A percentile compares a stretch with the other conserved stretches of the same genome.
These are phyloP conservation scores for Calephelis virginiensis DNA, from an alignment of 1,140 invertebrate species.

Conservation along the genomic window DNA sequence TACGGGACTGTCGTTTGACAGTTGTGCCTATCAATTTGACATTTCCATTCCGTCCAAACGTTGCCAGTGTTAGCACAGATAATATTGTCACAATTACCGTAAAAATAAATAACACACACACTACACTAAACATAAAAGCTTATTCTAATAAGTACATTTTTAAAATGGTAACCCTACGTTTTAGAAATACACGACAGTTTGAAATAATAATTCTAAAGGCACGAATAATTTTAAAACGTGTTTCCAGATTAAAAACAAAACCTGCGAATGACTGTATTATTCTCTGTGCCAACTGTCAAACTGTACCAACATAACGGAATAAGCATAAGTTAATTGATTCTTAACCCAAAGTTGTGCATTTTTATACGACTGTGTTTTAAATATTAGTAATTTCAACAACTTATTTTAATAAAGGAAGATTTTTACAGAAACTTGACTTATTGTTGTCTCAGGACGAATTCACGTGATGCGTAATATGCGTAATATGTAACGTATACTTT, in stretches of 20 bases:
- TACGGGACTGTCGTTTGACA: conserved; percentile 51
- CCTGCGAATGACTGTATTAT: not conserved
- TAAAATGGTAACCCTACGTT: conserved; percentile 11
- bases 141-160: conserved; percentile 17
- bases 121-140: conserved; percentile 18
- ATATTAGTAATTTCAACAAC: conserved; percentile 12
- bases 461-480: not conserved
- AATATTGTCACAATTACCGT: conserved; percentile 20
- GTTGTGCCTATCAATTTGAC: conserved; percentile 44
- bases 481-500: not conserved
- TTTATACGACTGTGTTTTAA: conserved; percentile 6
- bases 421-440: not conserved
- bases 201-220: conserved; percentile 7
- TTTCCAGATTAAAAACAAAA: not conserved
- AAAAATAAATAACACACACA: conserved; percentile 20
- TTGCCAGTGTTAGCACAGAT: conserved; percentile 20
- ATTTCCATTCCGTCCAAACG: conserved; percentile 30
- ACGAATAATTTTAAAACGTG: conserved; percentile 14
- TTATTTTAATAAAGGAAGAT: not conserved
- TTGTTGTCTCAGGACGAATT: not conserved
- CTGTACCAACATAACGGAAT: conserved; percentile 24
- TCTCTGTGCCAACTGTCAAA: conserved; percentile 15
- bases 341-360: conserved; percentile 10
- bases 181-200: conserved; percentile 10
- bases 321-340: not conserved